phyloP scores from a whole-genome alignment of 2,888 invertebrate species.

The Tholera decimalis region DNA sequence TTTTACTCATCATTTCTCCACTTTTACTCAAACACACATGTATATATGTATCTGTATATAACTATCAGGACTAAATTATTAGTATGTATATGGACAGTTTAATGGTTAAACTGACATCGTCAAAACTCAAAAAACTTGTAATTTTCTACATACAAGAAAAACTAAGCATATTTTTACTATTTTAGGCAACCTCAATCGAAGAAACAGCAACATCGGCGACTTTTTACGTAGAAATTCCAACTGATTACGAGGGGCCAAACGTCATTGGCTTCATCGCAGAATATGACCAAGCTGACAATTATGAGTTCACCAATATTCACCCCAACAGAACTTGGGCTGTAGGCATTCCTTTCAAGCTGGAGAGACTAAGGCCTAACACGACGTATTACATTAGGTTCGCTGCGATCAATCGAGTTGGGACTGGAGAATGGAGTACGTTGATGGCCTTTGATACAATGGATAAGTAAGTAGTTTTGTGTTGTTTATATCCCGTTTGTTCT shows the following conservation, averaged over 20 bases:
- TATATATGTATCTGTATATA: too few species aligned
- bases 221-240: constrained; percentile 75
- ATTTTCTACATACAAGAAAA: background rate
- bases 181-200: constrained; percentile 71
- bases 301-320: constrained; percentile 80
- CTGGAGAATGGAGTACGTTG: constrained; percentile 75
- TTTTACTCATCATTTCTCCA: too few species aligned
- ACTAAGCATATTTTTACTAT: background rate
- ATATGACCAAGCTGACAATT: constrained; percentile 80
- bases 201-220: constrained; percentile 77
- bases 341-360: constrained; percentile 77
- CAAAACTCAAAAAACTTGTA: too few species aligned
- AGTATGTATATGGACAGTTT: too few species aligned
- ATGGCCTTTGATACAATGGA: constrained; percentile 77
- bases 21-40: too few species aligned
- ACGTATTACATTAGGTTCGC: constrained; percentile 81
- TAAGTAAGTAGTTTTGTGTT: constrained; percentile 77
- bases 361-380: constrained; percentile 79
- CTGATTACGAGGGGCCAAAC: constrained; percentile 71
- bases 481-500: background rate
- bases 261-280: constrained; percentile 80
- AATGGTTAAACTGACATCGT: too few species aligned
- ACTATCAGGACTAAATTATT: too few species aligned
- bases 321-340: constrained; percentile 83
- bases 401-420: constrained; percentile 81